These are phyloP conservation scores for Entomobrya proxima DNA, from an alignment of 2,888 invertebrate genomes.

Conservation along the genomic window DNA sequence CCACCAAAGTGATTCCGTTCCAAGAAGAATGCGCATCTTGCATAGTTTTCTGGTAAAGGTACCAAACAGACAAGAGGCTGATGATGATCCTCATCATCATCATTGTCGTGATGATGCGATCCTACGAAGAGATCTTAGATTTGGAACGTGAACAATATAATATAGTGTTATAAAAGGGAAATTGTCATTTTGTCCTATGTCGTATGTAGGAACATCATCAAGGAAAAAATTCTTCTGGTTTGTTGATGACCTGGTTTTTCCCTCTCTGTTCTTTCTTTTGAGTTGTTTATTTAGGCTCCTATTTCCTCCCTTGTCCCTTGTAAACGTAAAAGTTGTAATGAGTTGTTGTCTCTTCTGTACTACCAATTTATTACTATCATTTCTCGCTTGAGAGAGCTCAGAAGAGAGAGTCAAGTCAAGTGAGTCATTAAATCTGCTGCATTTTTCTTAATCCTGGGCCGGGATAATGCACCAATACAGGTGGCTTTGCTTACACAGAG, in stretches of 20 bases:
- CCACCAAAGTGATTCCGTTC: slow-evolving; percentile 26
- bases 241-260: slow-evolving; percentile 42
- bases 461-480: no score
- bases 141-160: slow-evolving; percentile 11
- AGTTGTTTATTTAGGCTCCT: slow-evolving; percentile 30
- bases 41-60: slow-evolving; percentile 23
- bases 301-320: slow-evolving; percentile 20
- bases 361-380: slow-evolving; percentile 12
- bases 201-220: not conserved
- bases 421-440: slow-evolving; percentile 13
- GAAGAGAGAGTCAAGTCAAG: not conserved
- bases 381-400: not conserved
- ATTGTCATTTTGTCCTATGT: not conserved
- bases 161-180: not conserved
- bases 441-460: no score
- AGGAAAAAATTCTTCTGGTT: slow-evolving; percentile 9
- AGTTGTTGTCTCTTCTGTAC: slow-evolving; percentile 6
- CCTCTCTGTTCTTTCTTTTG: not conserved
- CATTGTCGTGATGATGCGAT: not conserved
- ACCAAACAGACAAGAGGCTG: slow-evolving; percentile 3
- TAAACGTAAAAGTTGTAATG: slow-evolving; percentile 31
- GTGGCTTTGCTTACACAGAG: not conserved
- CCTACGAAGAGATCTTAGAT: not conserved
- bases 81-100: slow-evolving; percentile 8
- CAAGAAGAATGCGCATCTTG: slow-evolving; percentile 9